phyloP scores from a whole-genome alignment of 2,888 invertebrate genomes.

The Lissocephala sabroskyi region DNA sequence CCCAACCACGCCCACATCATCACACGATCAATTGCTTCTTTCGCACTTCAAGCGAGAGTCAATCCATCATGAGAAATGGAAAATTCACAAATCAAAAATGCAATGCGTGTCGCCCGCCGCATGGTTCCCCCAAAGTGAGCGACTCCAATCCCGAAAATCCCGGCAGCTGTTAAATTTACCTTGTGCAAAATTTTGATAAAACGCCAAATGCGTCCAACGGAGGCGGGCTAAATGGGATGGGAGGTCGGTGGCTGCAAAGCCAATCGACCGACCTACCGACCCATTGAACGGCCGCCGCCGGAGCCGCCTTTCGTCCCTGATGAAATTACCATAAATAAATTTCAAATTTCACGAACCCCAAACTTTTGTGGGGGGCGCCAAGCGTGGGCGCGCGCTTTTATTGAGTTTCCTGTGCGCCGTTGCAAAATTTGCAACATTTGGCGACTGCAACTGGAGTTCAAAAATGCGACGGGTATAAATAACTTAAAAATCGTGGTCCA shows the following conservation, averaged over 20 bases:
- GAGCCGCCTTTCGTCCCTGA: too few relatives aligned
- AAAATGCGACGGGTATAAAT: conserved; percentile 41
- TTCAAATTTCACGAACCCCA: neutral
- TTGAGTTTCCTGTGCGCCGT: conserved; percentile 31
- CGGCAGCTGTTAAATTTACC: conserved; percentile 47
- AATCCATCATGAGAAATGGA: too few relatives aligned
- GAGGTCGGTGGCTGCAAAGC: too few relatives aligned
- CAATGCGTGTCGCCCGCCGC: neutral
- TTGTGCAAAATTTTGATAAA: conserved; percentile 41
- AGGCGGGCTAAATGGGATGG: too few relatives aligned
- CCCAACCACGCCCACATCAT: too few relatives aligned
- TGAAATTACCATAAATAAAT: conserved; percentile 59
- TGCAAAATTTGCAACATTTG: conserved; percentile 48
- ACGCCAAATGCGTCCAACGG: conserved; percentile 19
- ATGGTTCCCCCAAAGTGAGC: neutral
- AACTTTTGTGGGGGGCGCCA: too few relatives aligned
- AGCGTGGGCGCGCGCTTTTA: conserved; percentile 22
- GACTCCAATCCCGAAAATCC: neutral
- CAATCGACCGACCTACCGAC: too few relatives aligned
- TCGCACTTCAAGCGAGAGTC: neutral
- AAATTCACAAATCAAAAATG: conserved; percentile 11
- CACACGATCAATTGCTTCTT: too few relatives aligned
- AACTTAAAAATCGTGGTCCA: conserved; percentile 27
- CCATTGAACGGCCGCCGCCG: too few relatives aligned
- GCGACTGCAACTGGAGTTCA: conserved; percentile 57